Percentiles rank a stretch among this genome's conserved stretches.
Conservation (phyloP, 2,888 invertebrate genomes). For the Heliconius charithonia region DNA sequence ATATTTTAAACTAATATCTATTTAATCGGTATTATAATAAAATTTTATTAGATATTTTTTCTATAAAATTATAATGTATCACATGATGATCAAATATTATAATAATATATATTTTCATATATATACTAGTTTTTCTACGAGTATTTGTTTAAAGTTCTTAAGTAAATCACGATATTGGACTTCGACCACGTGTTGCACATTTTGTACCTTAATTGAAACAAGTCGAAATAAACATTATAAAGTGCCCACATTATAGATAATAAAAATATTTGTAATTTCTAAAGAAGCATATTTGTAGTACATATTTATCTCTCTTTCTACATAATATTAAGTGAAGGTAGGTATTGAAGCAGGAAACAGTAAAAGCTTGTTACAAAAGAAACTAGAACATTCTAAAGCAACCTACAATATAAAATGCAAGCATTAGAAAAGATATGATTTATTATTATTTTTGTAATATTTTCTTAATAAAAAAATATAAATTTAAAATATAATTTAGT, state of each 20-base stretch:
- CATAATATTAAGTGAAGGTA: not conserved
- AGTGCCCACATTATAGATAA: not conserved
- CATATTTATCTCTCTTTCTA: not conserved
- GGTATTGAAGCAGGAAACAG: slow-evolving; percentile 16
- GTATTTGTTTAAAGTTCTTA: not conserved
- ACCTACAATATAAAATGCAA: slow-evolving; percentile 16
- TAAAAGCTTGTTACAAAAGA: slow-evolving; percentile 21
- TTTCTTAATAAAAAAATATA: too few relatives aligned
- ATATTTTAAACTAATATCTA: not conserved
- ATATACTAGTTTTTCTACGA: too few relatives aligned
- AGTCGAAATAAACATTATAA: not conserved
- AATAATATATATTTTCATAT: too few relatives aligned
- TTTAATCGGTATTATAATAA: too few relatives aligned
- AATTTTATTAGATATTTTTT: too few relatives aligned
- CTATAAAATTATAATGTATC: too few relatives aligned
- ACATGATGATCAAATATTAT: too few relatives aligned
- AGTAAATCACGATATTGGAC: not conserved
- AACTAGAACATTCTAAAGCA: slow-evolving; percentile 27
- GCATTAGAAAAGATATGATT: slow-evolving; percentile 13
- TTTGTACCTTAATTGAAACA: not conserved
- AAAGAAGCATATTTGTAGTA: too few relatives aligned
- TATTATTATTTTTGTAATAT: not conserved
- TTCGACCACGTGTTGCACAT: slow-evolving; percentile 14
- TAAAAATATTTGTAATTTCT: too few relatives aligned
- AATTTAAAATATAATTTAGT: not conserved